Evolutionary conservation across 2,113 vertebrate genomes (phyloP), one percentile per base, ranked within the genome.

Genomic region (Ammodramus savannarum): DNA sequence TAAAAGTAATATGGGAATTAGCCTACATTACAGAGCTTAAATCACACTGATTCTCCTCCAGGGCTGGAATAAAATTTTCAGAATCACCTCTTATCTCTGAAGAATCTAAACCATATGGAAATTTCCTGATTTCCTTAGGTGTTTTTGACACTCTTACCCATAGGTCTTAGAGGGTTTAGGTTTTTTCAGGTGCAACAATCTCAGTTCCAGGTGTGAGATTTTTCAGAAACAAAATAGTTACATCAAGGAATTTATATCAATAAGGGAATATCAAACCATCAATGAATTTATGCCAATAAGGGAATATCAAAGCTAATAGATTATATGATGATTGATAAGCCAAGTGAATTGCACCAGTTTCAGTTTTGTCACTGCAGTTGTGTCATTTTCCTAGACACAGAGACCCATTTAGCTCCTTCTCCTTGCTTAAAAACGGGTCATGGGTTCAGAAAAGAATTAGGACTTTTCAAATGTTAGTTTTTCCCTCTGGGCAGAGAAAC

Each of bases 81-180:
- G 46, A 88, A 90, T 93, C 76, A n/a, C 68, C 51, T 88, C 75
- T 95, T 94, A 92, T 96, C 92, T 96, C 36, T 38, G 55, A 74
- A 76, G 55, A 84, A 92, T 96, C 85, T 86, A 96, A 96, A 92
- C 79, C 75, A 74, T 93, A 86, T 90, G 90, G 83, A 95, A 95
- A 92, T 93, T 59, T 95, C 62, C 52, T 88, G 31, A 82, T 92
- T 93, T 88, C 87, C 69, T 48, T 78, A 32, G 84, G 84, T 93
- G 65, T 25, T 89, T 96, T 88, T 88, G 51, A 81, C 31, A 57
- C 39, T 84, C 38, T 87, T 79, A 76, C 43, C 63, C n/a, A 8
- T 25, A 73, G 36, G 3, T 74, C 51, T 78, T 66, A 36, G 63
- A 71, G 27, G 67, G 39, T 63, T 91, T 74, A 1, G 0, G 3